Conservation (phyloP, 1,140 invertebrate genomes). For the Nomia melanderi region DNA sequence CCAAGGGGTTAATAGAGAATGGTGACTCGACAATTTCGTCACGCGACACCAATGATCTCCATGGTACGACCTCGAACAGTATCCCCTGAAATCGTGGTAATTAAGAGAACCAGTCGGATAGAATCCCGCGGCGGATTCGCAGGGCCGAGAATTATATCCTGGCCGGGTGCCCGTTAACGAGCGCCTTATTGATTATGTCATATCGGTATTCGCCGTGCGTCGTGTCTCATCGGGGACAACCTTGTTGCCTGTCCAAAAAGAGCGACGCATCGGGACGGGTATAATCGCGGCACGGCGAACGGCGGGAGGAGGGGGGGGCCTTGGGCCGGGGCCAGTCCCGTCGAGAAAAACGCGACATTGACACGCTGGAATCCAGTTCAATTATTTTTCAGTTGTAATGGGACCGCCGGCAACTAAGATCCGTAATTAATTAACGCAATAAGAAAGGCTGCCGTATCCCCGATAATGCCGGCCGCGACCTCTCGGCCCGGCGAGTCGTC, state of each 20-base stretch:
- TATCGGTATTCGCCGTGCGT: constrained; percentile 13
- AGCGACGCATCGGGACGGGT: too few species aligned
- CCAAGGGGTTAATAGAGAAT: too few species aligned
- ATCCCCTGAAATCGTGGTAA: too few species aligned
- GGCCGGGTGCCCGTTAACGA: not conserved
- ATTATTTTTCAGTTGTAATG: constrained; percentile 63
- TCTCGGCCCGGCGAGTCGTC: not conserved
- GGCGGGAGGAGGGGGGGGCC: not conserved
- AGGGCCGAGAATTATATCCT: too few species aligned
- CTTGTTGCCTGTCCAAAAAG: too few species aligned
- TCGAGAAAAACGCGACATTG: constrained; percentile 15
- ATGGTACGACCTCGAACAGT: too few species aligned
- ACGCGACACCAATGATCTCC: too few species aligned
- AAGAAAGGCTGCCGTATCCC: constrained; percentile 20
- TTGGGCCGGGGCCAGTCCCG: constrained; percentile 13
- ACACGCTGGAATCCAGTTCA: constrained; percentile 64
- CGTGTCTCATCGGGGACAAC: not conserved
- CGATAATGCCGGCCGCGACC: constrained; percentile 45
- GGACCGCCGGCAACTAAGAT: constrained; percentile 33
- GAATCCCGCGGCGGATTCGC: too few species aligned
- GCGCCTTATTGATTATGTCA: constrained; percentile 11
- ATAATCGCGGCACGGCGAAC: too few species aligned
- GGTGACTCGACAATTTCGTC: too few species aligned
- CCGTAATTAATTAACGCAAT: constrained; percentile 57
- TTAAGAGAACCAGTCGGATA: too few species aligned